These are phyloP conservation scores for Bimastos eiseni DNA, from an alignment of 2,888 invertebrate species.

Conservation along the genomic window DNA sequence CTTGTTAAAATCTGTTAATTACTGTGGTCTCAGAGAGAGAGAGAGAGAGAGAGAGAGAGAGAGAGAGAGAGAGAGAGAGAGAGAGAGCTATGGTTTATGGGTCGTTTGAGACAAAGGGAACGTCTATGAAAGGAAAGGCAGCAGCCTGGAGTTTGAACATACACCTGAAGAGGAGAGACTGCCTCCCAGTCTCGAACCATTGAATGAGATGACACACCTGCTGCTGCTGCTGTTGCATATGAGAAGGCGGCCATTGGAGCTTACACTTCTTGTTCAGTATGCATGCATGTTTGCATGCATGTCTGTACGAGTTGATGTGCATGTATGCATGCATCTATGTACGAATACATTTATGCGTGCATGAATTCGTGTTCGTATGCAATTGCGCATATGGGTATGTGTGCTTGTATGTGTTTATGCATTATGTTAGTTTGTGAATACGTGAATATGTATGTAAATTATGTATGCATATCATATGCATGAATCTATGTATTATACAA, in stretches of 20 bases:
- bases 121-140: neutral
- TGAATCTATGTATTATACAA: neutral
- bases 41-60: no score
- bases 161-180: neutral
- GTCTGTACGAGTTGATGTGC: neutral
- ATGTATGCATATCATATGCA: neutral
- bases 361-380: neutral
- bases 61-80: no score
- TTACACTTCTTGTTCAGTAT: neutral
- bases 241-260: neutral
- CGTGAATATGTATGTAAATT: neutral
- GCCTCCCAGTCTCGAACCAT: neutral
- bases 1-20: neutral
- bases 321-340: neutral
- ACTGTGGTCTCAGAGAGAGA: no score
- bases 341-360: neutral
- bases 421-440: no score
- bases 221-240: neutral
- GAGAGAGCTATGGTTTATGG: neutral
- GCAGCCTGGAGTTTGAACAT: neutral
- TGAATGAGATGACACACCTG: constrained; percentile 3
- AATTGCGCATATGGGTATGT: neutral
- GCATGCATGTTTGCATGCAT: no score
- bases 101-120: neutral
- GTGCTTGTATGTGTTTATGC: neutral